Base-by-base conservation (phyloP, 2,113 vertebrate genomes). In the Oophaga pumilio region DNA sequence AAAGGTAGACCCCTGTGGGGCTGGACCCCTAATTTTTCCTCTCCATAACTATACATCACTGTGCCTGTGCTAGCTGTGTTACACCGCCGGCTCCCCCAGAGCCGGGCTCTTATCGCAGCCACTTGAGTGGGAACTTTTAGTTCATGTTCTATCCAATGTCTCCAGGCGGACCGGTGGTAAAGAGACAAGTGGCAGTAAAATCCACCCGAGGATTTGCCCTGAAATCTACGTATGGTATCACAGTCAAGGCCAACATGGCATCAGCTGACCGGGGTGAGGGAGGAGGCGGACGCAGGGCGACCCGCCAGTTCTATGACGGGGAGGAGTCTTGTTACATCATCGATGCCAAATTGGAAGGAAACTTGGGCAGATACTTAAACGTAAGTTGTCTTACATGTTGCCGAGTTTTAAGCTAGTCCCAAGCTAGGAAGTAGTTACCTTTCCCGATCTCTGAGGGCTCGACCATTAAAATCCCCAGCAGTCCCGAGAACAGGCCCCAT, bases 251-350 rank as follows among this genome's bases (percentile, higher is more conserved):
- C 0, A 96, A 95, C 17, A 89, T 96, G 94, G 92, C 93, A 0
- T 93, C 91, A 0, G 94, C 91, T 0, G 94, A 95, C 0, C 93
- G 93, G 59, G 94, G 92, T 0, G 97, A 98, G 8, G 95, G 90
- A 1, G 69, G 88, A 2, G 92, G 91, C 0, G 69, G 92, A 0
- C 93, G 92, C 14, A 94, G 92, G 89, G 98, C 95, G 90, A 99
- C 98, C 0, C 95, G 98, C 0, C 96, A 96, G 88, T 99, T 99
- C 93, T 99, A 96, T 0, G 98, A 99, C 0, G 98, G 98, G 0
- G 98, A 99, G 90, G 98, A 99, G 88, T 99, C 97, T 0, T 99
- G 98, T 68, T 99, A 99, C 90, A 99, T 99, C 93, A 99, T 99
- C 0, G 98, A 99, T 0, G 98, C 98, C 92, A 99, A 99, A 90